Conservation (phyloP, 2,888 invertebrate species). For the Zhuqinia jingwanae region DNA sequence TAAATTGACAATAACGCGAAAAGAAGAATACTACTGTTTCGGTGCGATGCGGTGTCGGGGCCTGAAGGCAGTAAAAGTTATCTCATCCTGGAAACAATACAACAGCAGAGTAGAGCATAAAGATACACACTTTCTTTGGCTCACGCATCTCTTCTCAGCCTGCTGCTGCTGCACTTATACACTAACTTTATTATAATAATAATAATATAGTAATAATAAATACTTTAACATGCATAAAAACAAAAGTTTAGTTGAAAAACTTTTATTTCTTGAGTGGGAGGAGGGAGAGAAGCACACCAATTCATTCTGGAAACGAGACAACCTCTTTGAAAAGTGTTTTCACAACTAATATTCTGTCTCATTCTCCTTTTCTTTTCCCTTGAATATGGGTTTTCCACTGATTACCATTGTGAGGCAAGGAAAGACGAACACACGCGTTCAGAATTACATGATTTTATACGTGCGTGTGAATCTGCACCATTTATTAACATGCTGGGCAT, state of each 20-base stretch:
- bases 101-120: too few relatives aligned
- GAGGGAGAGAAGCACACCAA: constrained; percentile 25
- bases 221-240: not conserved
- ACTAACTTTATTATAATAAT: not conserved
- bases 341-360: not conserved
- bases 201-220: not conserved
- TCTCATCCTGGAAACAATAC: constrained; percentile 15
- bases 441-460: not conserved
- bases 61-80: constrained; percentile 46
- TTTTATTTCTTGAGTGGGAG: not conserved
- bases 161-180: not conserved
- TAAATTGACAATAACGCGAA: too few relatives aligned
- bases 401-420: not conserved
- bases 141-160: too few relatives aligned
- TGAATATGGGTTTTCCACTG: too few relatives aligned
- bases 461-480: constrained; percentile 15
- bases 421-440: not conserved
- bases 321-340: constrained; percentile 10
- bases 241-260: constrained; percentile 3
- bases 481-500: constrained; percentile 22
- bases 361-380: not conserved
- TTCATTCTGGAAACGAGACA: constrained; percentile 10
- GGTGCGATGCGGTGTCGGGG: not conserved
- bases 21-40: too few relatives aligned
- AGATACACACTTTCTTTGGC: too few relatives aligned